phyloP scores from a whole-genome alignment of 2,888 invertebrate genomes.

The Abscondita cerata region DNA sequence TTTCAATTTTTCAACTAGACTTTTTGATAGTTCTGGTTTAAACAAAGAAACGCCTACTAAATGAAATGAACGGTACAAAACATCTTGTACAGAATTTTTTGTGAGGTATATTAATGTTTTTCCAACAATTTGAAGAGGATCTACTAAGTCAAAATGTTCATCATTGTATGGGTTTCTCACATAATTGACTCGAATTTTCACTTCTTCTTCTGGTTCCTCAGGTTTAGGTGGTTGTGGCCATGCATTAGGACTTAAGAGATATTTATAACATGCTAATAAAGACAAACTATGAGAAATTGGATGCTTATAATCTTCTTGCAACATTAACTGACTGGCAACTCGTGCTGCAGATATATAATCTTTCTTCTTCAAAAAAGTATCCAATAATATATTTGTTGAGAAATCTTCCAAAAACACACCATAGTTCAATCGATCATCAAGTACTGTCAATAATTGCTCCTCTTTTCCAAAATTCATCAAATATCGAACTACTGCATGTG shows the following conservation, averaged over 20 bases:
- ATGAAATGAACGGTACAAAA: constrained; percentile 60
- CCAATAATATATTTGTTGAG: constrained; percentile 79
- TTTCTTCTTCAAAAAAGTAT: constrained; percentile 74
- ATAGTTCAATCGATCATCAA: constrained; percentile 84
- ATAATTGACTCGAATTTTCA: constrained; percentile 73
- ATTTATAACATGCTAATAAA: constrained; percentile 78
- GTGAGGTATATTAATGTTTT: constrained; percentile 77
- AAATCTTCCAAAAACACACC: constrained; percentile 91
- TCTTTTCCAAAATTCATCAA: constrained; percentile 63
- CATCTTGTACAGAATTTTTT: constrained; percentile 60
- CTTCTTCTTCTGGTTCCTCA: constrained; percentile 59
- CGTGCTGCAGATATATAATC: constrained; percentile 77
- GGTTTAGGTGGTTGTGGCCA: constrained; percentile 57
- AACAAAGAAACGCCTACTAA: constrained; percentile 56
- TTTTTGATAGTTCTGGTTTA: constrained; percentile 48
- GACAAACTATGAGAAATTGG: constrained; percentile 72
- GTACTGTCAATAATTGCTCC: constrained; percentile 72
- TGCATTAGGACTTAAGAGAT: constrained; percentile 63
- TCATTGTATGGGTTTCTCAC: constrained; percentile 85
- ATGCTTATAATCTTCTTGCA: constrained; percentile 86
- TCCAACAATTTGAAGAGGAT: constrained; percentile 75
- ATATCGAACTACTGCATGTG: constrained; percentile 78
- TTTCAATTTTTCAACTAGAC: constrained; percentile 36
- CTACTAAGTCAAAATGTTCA: constrained; percentile 86
- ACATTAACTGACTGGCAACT: constrained; percentile 80